phyloP scores from a whole-genome alignment of 2,797 vertebrate genomes.

The Ceryle rudis region DNA sequence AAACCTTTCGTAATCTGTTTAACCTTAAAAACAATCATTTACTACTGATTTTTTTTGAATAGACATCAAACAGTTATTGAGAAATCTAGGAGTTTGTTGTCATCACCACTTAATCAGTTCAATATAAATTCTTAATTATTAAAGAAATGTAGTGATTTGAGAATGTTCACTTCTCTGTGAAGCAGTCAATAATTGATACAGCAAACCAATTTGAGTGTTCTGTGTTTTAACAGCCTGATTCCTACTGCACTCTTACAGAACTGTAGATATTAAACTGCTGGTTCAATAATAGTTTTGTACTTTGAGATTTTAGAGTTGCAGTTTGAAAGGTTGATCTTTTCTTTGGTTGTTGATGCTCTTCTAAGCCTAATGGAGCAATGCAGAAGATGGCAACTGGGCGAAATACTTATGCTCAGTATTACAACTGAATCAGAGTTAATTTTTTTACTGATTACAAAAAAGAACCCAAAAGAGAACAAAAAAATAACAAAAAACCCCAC shows the following conservation, averaged over 20 bases:
- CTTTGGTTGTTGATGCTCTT: not conserved
- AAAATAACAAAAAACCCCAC: too few species aligned
- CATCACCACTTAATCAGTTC: not conserved
- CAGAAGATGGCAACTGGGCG: not conserved
- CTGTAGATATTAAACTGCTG: not conserved
- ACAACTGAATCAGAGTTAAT: not conserved
- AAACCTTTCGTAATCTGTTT: not conserved
- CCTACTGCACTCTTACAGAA: not conserved
- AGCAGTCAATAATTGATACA: not conserved
- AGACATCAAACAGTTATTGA: not conserved
- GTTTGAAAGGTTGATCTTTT: not conserved
- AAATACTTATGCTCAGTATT: not conserved
- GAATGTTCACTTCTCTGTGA: not conserved
- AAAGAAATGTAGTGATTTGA: not conserved
- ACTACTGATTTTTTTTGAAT: not conserved
- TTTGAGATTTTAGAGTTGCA: not conserved
- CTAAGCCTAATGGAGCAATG: not conserved
- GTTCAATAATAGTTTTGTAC: not conserved
- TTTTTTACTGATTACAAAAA: not conserved
- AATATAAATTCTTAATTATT: not conserved
- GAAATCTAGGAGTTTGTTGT: not conserved
- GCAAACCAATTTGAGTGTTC: not conserved
- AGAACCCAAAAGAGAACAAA: too few species aligned
- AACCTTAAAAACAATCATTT: not conserved
- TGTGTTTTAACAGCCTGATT: not conserved